Conservation (phyloP, 1,140 invertebrate species). For the Pseudomyrmex dendroicus region DNA sequence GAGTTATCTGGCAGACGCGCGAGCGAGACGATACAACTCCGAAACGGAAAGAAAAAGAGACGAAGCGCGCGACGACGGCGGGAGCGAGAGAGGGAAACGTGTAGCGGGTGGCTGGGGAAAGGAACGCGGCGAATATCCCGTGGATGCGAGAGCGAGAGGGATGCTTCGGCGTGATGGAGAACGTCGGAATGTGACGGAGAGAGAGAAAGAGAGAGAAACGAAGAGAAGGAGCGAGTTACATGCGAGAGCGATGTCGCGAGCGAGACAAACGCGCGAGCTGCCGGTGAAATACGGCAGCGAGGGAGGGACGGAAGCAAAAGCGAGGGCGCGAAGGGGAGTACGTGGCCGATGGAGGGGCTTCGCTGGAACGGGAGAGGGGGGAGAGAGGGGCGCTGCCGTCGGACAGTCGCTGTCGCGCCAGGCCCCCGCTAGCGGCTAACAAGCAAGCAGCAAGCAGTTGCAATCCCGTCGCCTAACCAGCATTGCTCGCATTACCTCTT, state of each 20-base stretch:
- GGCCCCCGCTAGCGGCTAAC: slow-evolving; percentile 79
- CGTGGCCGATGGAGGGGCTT: slow-evolving; percentile 25
- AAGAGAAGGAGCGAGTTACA: background rate
- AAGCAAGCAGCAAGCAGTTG: slow-evolving; percentile 81
- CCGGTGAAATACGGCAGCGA: background rate
- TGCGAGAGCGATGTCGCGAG: background rate
- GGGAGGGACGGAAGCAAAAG: slow-evolving; percentile 23
- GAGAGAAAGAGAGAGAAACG: slow-evolving; percentile 2
- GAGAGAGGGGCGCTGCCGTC: slow-evolving; percentile 78
- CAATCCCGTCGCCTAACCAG: slow-evolving; percentile 84
- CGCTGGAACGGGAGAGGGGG: slow-evolving; percentile 52
- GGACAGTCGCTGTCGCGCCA: slow-evolving; percentile 81
- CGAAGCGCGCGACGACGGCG: background rate
- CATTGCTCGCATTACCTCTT: slow-evolving; percentile 83
- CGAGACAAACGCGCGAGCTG: slow-evolving; percentile 11
- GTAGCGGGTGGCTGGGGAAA: too few relatives aligned
- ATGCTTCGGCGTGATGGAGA: slow-evolving; percentile 4
- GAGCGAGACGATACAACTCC: slow-evolving; percentile 23
- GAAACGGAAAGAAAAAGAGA: background rate
- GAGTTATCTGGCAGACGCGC: slow-evolving; percentile 23
- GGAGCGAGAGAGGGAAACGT: background rate
- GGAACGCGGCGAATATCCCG: slow-evolving; percentile 9
- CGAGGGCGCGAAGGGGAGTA: slow-evolving; percentile 25
- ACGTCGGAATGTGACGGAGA: slow-evolving; percentile 28
- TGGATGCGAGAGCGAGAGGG: slow-evolving; percentile 28